These are phyloP conservation scores for Poeciliopsis paucimaculata DNA, from an alignment of 2,797 vertebrate species.

Conservation along the genomic window DNA sequence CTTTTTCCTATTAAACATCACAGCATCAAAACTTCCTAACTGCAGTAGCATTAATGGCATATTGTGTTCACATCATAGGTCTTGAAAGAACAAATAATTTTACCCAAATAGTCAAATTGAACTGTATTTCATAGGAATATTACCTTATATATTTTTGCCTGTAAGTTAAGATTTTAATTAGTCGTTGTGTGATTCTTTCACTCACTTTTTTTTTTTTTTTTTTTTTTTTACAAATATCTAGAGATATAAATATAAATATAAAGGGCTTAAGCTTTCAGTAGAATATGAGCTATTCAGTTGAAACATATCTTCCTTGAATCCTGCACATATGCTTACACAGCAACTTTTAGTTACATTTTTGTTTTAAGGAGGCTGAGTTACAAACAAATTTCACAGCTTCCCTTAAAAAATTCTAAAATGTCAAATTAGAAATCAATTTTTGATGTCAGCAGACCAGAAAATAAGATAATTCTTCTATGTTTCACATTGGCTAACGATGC, in stretches of 20 bases:
- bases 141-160: neutral
- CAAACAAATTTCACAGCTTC: too few species aligned
- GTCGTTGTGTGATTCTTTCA: neutral
- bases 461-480: neutral
- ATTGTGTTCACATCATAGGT: neutral
- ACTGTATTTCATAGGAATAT: neutral
- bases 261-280: neutral
- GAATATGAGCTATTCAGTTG: neutral
- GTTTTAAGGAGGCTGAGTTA: neutral
- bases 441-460: neutral
- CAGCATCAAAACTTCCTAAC: constrained; percentile 5
- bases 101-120: constrained; percentile 16
- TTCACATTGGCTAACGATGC: neutral
- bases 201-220: neutral
- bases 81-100: constrained; percentile 30
- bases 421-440: neutral
- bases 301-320: neutral
- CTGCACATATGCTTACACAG: neutral
- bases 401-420: neutral
- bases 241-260: neutral
- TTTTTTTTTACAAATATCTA: too few species aligned
- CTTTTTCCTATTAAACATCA: constrained; percentile 43
- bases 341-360: neutral
- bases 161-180: neutral
- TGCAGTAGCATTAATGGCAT: neutral